Evolutionary conservation across 2,888 invertebrate species (phyloP).

Genomic region (Polylopha cassiicola): DNA sequence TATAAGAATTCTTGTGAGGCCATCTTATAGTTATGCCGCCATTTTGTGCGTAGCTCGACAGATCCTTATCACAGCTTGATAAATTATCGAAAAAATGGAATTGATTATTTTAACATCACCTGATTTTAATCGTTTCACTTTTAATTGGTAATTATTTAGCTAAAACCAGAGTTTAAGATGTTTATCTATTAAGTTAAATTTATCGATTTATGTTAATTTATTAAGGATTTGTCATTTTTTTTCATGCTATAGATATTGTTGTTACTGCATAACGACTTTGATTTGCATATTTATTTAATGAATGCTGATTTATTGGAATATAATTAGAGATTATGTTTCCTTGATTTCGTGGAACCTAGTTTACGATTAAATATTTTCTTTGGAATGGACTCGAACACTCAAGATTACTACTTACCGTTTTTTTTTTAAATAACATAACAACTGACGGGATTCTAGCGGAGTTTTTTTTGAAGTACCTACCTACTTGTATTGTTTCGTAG

Average conservation of each 20-base stretch:
- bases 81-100: slow-evolving; percentile 67
- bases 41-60: slow-evolving; percentile 44
- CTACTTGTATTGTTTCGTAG: too few relatives aligned
- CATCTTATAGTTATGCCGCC: slow-evolving; percentile 53
- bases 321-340: too few relatives aligned
- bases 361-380: too few relatives aligned
- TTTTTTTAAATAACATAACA: slow-evolving; percentile 11
- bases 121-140: slow-evolving; percentile 48
- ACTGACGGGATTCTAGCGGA: slow-evolving; percentile 8
- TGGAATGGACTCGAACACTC: too few relatives aligned
- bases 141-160: slow-evolving; percentile 22
- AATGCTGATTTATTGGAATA: too few relatives aligned
- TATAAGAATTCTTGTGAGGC: slow-evolving; percentile 46
- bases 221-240: slow-evolving; percentile 5
- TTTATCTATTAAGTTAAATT: slow-evolving; percentile 8
- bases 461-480: slow-evolving; percentile 7
- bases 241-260: too few relatives aligned
- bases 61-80: slow-evolving; percentile 62
- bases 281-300: too few relatives aligned
- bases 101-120: slow-evolving; percentile 59
- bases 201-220: slow-evolving; percentile 3
- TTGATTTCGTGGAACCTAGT: too few relatives aligned
- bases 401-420: slow-evolving; percentile 1
- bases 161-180: slow-evolving; percentile 15
- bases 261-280: too few relatives aligned